Conservation (phyloP, 2,113 vertebrate genomes). For the Ameiurus melas region DNA sequence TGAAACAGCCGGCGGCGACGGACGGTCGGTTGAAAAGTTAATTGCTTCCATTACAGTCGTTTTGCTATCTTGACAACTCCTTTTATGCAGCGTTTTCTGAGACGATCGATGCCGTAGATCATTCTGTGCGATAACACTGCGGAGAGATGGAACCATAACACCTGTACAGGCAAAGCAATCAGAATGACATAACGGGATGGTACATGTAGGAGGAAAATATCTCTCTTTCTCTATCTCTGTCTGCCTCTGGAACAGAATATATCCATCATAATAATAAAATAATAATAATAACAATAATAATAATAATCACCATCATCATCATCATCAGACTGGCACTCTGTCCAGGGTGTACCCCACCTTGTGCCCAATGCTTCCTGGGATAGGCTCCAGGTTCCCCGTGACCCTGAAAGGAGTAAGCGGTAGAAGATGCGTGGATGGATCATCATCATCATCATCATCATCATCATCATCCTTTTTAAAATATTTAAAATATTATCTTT, state of each 20-base stretch:
- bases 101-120: constrained; percentile 24
- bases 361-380: no score
- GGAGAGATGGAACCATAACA: constrained; percentile 15
- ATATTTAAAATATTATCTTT: no score
- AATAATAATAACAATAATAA: background rate
- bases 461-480: no score
- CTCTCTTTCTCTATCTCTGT: background rate
- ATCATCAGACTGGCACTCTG: no score
- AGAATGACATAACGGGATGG: background rate
- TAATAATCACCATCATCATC: background rate
- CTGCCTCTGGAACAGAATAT: background rate
- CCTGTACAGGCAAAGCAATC: constrained; percentile 1
- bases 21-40: constrained; percentile 27
- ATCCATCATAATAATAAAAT: background rate
- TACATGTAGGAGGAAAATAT: background rate
- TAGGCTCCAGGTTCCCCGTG: no score
- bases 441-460: no score
- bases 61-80: constrained; percentile 43
- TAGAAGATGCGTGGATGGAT: no score
- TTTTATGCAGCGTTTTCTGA: constrained; percentile 15
- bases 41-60: constrained; percentile 40
- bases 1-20: background rate
- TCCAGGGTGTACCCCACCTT: no score
- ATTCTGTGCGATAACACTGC: background rate
- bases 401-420: no score